A percentile compares a stretch with the other conserved stretches of the same genome.
Evolutionary conservation across 2,797 vertebrate species (phyloP).

Genomic region (Pygocentrus nattereri): DNA sequence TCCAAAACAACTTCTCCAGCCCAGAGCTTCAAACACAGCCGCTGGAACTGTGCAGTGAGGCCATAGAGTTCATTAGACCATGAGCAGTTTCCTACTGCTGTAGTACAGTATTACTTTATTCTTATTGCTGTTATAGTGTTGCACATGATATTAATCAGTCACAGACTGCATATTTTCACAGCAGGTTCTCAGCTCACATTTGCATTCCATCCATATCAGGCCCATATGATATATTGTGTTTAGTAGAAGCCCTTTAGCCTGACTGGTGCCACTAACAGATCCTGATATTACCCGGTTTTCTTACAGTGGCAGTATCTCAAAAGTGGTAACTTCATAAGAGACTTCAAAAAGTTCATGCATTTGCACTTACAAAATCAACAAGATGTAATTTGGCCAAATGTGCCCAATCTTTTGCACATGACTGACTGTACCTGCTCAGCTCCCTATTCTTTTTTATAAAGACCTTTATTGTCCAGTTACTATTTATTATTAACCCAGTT

Average conservation of each 20-base stretch:
- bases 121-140: neutral
- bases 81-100: neutral
- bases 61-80: neutral
- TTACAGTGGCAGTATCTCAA: too few species aligned
- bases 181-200: neutral
- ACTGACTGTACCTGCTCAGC: neutral
- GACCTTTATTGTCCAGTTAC: constrained; percentile 10
- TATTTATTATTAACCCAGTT: constrained; percentile 7
- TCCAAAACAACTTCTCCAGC: neutral
- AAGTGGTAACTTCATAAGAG: too few species aligned
- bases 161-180: neutral
- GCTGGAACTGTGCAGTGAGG: neutral
- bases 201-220: constrained; percentile 1
- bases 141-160: neutral
- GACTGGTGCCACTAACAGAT: neutral
- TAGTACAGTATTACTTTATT: neutral
- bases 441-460: neutral
- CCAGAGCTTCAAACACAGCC: neutral
- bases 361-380: too few species aligned
- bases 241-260: neutral
- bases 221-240: constrained; percentile 4
- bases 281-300: neutral
- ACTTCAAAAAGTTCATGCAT: too few species aligned
- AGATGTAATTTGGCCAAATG: too few species aligned
- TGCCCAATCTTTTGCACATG: too few species aligned